Conservation (phyloP, 1,140 invertebrate genomes). For the Plectrocnemia conspersa region DNA sequence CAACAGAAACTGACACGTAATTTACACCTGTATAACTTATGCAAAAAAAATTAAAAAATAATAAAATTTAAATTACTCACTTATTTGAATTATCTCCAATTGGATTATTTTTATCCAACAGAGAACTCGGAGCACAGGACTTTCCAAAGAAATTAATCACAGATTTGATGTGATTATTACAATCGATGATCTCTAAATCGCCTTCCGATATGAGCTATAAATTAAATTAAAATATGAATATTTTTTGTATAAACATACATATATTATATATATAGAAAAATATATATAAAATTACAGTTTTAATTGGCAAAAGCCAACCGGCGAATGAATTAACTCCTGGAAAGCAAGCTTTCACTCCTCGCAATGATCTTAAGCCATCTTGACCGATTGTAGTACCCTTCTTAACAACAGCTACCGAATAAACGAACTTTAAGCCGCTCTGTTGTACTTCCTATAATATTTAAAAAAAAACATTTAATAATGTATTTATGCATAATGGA, state of each 20-base stretch:
- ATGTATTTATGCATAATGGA: not conserved
- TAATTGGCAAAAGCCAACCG: constrained; percentile 89
- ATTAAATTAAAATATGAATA: not conserved
- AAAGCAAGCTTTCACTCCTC: constrained; percentile 81
- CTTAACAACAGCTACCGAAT: constrained; percentile 82
- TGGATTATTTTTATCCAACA: constrained; percentile 91
- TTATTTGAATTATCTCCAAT: constrained; percentile 75
- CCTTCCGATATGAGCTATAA: constrained; percentile 74
- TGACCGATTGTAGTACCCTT: constrained; percentile 59
- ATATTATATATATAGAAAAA: too few species aligned
- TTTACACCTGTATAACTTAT: too few species aligned
- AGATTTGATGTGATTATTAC: constrained; percentile 95
- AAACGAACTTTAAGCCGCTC: constrained; percentile 60
- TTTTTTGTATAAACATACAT: too few species aligned
- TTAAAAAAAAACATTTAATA: constrained; percentile 3
- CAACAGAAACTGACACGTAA: too few species aligned
- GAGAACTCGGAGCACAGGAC: constrained; percentile 89
- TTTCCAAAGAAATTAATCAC: constrained; percentile 83
- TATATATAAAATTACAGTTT: constrained; percentile 58
- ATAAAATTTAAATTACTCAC: too few species aligned
- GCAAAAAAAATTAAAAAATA: not conserved
- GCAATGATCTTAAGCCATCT: constrained; percentile 60
- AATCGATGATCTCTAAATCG: constrained; percentile 79
- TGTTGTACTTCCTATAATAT: constrained; percentile 21
- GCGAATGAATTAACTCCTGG: constrained; percentile 85